Evolutionary conservation across 2,888 invertebrate species (phyloP).

Genomic region (Calliphora vomitoria): DNA sequence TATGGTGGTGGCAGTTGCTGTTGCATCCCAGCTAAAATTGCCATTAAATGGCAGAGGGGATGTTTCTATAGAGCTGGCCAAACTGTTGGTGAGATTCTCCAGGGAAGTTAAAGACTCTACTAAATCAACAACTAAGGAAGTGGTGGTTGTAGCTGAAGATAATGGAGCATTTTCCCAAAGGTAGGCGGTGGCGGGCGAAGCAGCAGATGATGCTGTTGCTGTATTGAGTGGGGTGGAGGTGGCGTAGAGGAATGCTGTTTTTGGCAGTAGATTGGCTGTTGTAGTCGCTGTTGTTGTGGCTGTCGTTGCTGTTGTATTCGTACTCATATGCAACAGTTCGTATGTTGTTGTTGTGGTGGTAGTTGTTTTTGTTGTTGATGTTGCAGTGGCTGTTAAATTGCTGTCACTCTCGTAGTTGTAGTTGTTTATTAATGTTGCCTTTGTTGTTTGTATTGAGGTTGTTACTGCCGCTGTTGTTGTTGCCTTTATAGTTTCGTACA

Average conservation of each 20-base stretch:
- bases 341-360: slow-evolving; percentile 68
- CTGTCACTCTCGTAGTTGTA: slow-evolving; percentile 36
- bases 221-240: neutral
- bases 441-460: slow-evolving; percentile 54
- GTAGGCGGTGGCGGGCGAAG: slow-evolving; percentile 6
- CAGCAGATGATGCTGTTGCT: neutral
- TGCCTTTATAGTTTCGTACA: slow-evolving; percentile 52
- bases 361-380: slow-evolving; percentile 65
- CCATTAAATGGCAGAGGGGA: slow-evolving; percentile 35
- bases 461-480: slow-evolving; percentile 52
- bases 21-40: slow-evolving; percentile 55
- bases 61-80: slow-evolving; percentile 28
- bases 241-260: slow-evolving; percentile 37
- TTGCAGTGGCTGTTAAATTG: slow-evolving; percentile 45
- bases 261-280: slow-evolving; percentile 55
- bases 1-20: slow-evolving; percentile 47
- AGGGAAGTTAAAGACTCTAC: slow-evolving; percentile 29
- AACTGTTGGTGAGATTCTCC: slow-evolving; percentile 39
- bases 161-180: slow-evolving; percentile 35
- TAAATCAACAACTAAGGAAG: slow-evolving; percentile 36
- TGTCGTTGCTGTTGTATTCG: slow-evolving; percentile 72
- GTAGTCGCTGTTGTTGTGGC: neutral
- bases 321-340: slow-evolving; percentile 49
- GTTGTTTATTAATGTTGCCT: slow-evolving; percentile 47
- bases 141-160: slow-evolving; percentile 8